Conservation (phyloP, 2,113 vertebrate genomes). For the Callorhinus ursinus region DNA sequence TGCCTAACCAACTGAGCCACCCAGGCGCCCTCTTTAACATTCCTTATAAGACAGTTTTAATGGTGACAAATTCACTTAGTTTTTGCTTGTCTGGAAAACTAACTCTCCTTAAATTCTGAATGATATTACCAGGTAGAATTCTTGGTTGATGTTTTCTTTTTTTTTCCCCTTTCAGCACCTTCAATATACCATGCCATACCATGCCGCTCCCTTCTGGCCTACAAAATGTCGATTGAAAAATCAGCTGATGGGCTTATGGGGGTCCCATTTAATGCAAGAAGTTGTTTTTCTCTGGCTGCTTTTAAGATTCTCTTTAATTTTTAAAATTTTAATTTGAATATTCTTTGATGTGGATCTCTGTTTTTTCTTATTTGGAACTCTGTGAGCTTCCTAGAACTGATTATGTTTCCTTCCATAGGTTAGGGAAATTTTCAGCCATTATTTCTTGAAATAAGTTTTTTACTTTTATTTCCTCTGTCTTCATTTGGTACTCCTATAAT, state of each 20-base stretch:
- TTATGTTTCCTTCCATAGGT: not conserved
- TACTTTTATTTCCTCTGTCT: not conserved
- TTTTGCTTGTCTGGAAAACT: not conserved
- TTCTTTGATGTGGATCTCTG: not conserved
- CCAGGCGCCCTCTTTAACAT: too few species aligned
- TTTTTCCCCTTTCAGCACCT: not conserved
- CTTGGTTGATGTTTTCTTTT: not conserved
- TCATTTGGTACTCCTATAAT: not conserved
- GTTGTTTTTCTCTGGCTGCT: not conserved
- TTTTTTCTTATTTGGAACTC: not conserved
- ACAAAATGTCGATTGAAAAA: not conserved
- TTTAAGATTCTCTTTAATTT: not conserved
- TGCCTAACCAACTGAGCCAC: too few species aligned
- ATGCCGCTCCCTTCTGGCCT: not conserved
- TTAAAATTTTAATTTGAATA: not conserved
- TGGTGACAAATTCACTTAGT: not conserved
- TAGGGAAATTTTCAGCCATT: not conserved
- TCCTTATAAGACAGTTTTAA: not conserved
- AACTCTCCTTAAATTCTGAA: not conserved
- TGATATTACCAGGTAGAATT: not conserved
- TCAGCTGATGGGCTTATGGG: too few species aligned
- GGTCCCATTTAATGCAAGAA: not conserved
- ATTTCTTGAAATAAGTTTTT: not conserved
- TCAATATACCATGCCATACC: not conserved
- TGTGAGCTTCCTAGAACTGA: not conserved